Percentiles rank a stretch among this genome's conserved stretches.
Conservation (phyloP, 2,113 vertebrate species). For the Leucosticte australis region DNA sequence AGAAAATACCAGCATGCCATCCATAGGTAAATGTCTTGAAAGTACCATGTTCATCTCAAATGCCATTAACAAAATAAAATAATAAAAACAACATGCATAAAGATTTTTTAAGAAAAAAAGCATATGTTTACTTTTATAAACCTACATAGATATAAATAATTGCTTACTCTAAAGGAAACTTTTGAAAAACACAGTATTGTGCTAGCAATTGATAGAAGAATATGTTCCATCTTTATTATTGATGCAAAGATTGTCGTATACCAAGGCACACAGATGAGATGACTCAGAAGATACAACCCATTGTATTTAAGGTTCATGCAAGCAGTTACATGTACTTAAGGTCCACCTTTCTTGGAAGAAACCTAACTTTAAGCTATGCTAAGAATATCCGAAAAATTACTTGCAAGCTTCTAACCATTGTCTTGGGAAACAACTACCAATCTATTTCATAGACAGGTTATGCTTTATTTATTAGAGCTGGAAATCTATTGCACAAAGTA, state of each 20-base stretch:
- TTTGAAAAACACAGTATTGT: not conserved
- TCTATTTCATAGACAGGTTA: not conserved
- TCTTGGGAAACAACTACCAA: not conserved
- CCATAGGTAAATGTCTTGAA: not conserved
- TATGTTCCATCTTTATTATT: not conserved
- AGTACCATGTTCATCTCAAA: not conserved
- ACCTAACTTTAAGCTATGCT: not conserved
- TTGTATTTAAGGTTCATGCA: fast-evolving
- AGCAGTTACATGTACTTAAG: not conserved
- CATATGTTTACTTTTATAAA: not conserved
- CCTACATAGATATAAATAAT: not conserved
- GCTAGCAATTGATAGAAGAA: not conserved
- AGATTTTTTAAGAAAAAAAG: not conserved
- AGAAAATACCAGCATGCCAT: not conserved
- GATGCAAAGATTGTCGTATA: not conserved
- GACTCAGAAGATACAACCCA: not conserved
- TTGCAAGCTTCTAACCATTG: not conserved
- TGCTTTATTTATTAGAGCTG: not conserved
- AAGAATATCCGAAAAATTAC: not conserved
- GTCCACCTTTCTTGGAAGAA: not conserved
- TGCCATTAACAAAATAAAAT: not conserved
- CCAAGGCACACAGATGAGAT: not conserved
- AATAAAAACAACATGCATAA: not conserved
- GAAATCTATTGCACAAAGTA: not conserved
- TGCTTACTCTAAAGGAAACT: not conserved